Evolutionary conservation across 2,113 vertebrate genomes (phyloP).

Genomic region (Epinephelus lanceolatus): DNA sequence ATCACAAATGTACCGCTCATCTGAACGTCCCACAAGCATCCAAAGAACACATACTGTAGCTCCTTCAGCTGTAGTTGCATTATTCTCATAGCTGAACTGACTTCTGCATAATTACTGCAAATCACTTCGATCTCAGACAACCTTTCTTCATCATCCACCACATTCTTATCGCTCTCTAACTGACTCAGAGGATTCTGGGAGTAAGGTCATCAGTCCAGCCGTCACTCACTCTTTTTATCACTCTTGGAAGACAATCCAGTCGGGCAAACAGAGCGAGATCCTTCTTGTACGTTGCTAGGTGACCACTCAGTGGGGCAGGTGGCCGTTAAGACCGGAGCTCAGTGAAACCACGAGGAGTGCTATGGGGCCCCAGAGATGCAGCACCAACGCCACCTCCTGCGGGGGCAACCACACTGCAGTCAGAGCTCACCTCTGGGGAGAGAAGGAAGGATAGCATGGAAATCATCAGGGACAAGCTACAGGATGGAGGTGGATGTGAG

Average conservation of each 20-base stretch:
- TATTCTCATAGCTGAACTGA: slow-evolving; percentile 3
- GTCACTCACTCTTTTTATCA: slow-evolving; percentile 19
- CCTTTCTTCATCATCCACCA: background rate
- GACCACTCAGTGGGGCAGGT: slow-evolving; percentile 43
- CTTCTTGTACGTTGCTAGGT: slow-evolving; percentile 55
- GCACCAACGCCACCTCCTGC: slow-evolving; percentile 83
- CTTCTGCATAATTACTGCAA: background rate
- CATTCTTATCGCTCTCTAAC: background rate
- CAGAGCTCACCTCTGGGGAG: slow-evolving; percentile 85
- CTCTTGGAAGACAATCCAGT: slow-evolving; percentile 47
- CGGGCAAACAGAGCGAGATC: slow-evolving; percentile 30
- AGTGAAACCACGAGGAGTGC: slow-evolving; percentile 9
- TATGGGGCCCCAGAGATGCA: slow-evolving; percentile 68
- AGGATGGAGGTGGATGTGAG: background rate
- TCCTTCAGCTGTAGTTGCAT: slow-evolving; percentile 4
- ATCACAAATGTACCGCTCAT: background rate
- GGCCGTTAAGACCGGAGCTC: slow-evolving; percentile 24
- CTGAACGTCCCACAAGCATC: slow-evolving; percentile 1
- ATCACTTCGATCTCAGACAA: background rate
- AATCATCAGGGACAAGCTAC: slow-evolving; percentile 3
- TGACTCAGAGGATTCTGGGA: slow-evolving; percentile 14
- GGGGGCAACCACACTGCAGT: slow-evolving; percentile 83
- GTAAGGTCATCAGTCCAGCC: slow-evolving; percentile 38
- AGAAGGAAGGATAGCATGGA: slow-evolving; percentile 65
- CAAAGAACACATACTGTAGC: background rate